phyloP scores from a whole-genome alignment of 2,113 vertebrate species.

The Solea senegalensis region DNA sequence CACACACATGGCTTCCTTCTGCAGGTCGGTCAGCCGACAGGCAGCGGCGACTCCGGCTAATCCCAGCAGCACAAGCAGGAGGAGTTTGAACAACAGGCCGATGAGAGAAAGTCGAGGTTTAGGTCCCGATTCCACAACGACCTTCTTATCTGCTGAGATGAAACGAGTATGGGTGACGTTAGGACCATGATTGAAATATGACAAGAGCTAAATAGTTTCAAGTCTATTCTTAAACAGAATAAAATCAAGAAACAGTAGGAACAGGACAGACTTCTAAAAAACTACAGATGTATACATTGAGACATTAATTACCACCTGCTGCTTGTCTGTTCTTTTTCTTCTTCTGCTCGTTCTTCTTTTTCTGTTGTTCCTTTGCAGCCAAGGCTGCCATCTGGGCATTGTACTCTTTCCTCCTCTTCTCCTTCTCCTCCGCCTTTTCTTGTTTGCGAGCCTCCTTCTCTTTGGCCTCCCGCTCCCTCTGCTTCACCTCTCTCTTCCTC shows the following conservation, averaged over 20 bases:
- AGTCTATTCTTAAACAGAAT: too few relatives aligned
- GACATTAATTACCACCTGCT: constrained; percentile 63
- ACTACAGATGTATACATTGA: too few relatives aligned
- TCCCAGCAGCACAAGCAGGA: constrained; percentile 81
- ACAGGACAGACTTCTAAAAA: too few relatives aligned
- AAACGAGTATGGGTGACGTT: background rate
- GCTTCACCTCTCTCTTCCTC: constrained; percentile 90
- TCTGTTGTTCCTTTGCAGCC: constrained; percentile 81
- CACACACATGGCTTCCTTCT: constrained; percentile 82
- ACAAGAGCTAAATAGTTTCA: too few relatives aligned
- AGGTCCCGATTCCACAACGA: background rate
- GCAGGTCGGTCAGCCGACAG: constrained; percentile 87
- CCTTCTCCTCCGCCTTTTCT: constrained; percentile 96
- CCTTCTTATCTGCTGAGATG: constrained; percentile 69
- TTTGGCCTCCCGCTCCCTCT: constrained; percentile 88
- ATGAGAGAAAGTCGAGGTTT: constrained; percentile 66
- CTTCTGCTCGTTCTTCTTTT: constrained; percentile 87
- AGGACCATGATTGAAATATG: background rate
- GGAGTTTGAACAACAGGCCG: constrained; percentile 80
- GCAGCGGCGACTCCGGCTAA: constrained; percentile 70
- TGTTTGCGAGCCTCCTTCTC: constrained; percentile 89
- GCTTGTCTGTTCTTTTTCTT: constrained; percentile 86
- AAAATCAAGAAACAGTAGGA: too few relatives aligned
- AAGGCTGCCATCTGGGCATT: constrained; percentile 87
- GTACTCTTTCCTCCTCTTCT: constrained; percentile 90